Conservation (phyloP, 2,888 invertebrate genomes). For the Sarcophaga carnaria region DNA sequence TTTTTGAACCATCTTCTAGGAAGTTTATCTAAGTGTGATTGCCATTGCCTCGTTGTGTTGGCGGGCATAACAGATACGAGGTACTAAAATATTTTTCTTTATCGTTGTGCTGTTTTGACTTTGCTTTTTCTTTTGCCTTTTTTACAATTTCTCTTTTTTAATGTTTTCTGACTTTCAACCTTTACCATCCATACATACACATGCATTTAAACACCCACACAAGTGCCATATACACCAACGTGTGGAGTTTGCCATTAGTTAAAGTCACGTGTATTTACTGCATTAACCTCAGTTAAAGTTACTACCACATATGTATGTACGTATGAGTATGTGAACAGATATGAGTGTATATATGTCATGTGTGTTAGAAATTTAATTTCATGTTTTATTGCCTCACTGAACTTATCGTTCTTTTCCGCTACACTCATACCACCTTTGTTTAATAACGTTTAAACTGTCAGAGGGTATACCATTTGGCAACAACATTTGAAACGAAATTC, state of each 20-base stretch:
- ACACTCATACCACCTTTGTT: background rate
- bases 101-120: background rate
- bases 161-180: slow-evolving; percentile 20
- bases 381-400: slow-evolving; percentile 52
- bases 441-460: slow-evolving; percentile 8
- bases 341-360: slow-evolving; percentile 10
- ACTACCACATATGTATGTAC: background rate
- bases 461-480: background rate
- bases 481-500: slow-evolving; percentile 2
- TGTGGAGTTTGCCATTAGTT: slow-evolving; percentile 34
- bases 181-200: background rate
- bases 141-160: background rate
- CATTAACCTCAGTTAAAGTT: slow-evolving; percentile 53
- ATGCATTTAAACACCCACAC: too few species aligned
- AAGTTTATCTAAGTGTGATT: slow-evolving; percentile 42
- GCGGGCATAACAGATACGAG: background rate
- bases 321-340: slow-evolving; percentile 17
- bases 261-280: slow-evolving; percentile 59
- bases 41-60: slow-evolving; percentile 42
- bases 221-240: too few species aligned
- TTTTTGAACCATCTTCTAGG: slow-evolving; percentile 36
- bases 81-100: slow-evolving; percentile 21
- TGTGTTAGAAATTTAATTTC: slow-evolving; percentile 50
- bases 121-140: background rate
- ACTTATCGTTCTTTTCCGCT: slow-evolving; percentile 33